These are phyloP conservation scores for Brachyistius frenatus DNA, from an alignment of 2,113 vertebrate species.

Conservation along the genomic window DNA sequence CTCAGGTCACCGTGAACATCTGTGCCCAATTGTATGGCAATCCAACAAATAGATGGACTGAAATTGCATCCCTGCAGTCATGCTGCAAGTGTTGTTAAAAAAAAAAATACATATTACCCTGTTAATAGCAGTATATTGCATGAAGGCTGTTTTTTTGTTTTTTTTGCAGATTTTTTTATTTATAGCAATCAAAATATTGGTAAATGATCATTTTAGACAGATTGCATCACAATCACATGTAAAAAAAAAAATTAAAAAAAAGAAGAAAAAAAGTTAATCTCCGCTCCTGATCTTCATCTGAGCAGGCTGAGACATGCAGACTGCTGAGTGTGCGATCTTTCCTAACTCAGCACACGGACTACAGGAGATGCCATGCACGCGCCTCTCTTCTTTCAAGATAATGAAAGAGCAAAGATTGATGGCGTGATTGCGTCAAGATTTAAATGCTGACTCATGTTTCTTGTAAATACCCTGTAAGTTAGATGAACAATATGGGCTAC, in stretches of 20 bases:
- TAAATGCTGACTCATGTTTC: not conserved
- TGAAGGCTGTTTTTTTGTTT: too few species aligned
- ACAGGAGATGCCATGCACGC: not conserved
- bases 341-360: slow-evolving; percentile 20
- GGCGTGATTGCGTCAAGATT: not conserved
- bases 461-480: not conserved
- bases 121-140: too few species aligned
- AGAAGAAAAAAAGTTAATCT: not conserved
- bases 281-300: not conserved
- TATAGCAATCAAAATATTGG: not conserved
- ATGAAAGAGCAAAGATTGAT: slow-evolving; percentile 14
- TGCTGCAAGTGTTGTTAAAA: too few species aligned
- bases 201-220: not conserved
- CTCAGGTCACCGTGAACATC: too few species aligned
- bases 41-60: too few species aligned
- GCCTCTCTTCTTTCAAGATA: not conserved
- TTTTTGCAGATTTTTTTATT: too few species aligned
- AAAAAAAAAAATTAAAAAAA: too few species aligned
- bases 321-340: slow-evolving; percentile 15
- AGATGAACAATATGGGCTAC: not conserved
- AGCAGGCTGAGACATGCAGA: not conserved
- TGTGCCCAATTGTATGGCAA: too few species aligned
- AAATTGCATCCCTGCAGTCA: too few species aligned
- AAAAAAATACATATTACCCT: too few species aligned
- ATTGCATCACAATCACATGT: not conserved